phyloP scores from a whole-genome alignment of 2,797 vertebrate genomes.

The Oryzias dopingdopingensis region DNA sequence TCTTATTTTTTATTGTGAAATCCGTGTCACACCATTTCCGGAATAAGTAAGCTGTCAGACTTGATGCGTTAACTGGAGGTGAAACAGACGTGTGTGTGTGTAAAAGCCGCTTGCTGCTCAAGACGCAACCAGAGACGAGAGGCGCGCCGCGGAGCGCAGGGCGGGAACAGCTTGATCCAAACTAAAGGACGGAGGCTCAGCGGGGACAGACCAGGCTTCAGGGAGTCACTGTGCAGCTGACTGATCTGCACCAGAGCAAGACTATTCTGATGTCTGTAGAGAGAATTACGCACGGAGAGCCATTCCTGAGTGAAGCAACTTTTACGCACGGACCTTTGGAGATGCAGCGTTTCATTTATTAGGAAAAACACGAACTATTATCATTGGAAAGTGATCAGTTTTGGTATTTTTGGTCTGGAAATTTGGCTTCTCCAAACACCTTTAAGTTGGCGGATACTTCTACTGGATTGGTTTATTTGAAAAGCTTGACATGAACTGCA shows the following conservation, averaged over 20 bases:
- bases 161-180: constrained; percentile 41
- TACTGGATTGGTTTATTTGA: constrained; percentile 4
- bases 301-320: constrained; percentile 36
- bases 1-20: constrained; percentile 35
- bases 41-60: rapidly evolving
- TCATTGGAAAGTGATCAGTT: not conserved
- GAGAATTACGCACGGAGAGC: constrained; percentile 52
- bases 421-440: constrained; percentile 13
- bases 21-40: not conserved
- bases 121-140: constrained; percentile 43
- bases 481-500: not conserved
- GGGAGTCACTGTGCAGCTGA: constrained; percentile 1
- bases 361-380: constrained; percentile 5
- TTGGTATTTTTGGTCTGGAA: not conserved
- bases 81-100: constrained; percentile 28
- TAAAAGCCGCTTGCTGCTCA: constrained; percentile 44
- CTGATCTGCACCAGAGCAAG: constrained; percentile 10
- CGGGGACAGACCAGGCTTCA: not conserved
- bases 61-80: constrained; percentile 42
- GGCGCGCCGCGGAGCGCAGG: constrained; percentile 17
- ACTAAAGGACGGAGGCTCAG: constrained; percentile 1
- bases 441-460: constrained; percentile 1
- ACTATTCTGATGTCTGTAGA: constrained; percentile 19
- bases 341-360: constrained; percentile 7
- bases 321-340: constrained; percentile 59